Base-by-base conservation (phyloP, 1,140 invertebrate species). In the Trypoxylus dichotomus region DNA sequence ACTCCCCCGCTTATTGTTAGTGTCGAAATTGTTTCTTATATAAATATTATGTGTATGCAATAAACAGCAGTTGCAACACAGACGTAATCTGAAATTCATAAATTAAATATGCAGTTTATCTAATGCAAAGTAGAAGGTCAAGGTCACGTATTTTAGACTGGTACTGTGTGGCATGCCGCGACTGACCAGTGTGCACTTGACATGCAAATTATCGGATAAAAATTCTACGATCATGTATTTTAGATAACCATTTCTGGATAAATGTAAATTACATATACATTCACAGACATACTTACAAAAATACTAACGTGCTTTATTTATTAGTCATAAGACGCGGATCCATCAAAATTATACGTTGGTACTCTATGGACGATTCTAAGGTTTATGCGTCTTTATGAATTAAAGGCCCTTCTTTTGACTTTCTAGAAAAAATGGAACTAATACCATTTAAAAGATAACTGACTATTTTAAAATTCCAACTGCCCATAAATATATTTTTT, bases 101-200 rank as follows among this genome's bases (percentile, higher is more conserved):
- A 25, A 68, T 29, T 68, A 68, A 68, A 24, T 29, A 29, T 54
- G 47, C 47, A 68, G 27, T 27, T 68, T 68, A 68, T 68, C 60
- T 68, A 68, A 68, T 25, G 21, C 60, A 68, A 68, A 68, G 60
- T 68, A 68, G 60, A 68, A 68, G 60, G 60, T 68, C 60, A 68
- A 68, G 60, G 60, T 68, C 27, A 68, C 25, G 27, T 29, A 68
- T 68, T 68, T 68, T 13, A 68, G 21, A 68, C 60, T 68, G 27
- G 60, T 54, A 54, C 60, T 13, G 60, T 68, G 10, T 27, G 13
- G 11, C 60, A 27, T 68, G 60, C 11, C 27, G 60, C 60, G 60
- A 11, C 25, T 68, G 24, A 27, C 60, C 60, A 68, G 47, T 15
- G 15, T 68, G 60, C 60, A 68, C 27, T 68, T 68, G 60, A 68